Evolutionary conservation across 2,113 vertebrate species (phyloP).

Genomic region (Ivindomyrus marchei): DNA sequence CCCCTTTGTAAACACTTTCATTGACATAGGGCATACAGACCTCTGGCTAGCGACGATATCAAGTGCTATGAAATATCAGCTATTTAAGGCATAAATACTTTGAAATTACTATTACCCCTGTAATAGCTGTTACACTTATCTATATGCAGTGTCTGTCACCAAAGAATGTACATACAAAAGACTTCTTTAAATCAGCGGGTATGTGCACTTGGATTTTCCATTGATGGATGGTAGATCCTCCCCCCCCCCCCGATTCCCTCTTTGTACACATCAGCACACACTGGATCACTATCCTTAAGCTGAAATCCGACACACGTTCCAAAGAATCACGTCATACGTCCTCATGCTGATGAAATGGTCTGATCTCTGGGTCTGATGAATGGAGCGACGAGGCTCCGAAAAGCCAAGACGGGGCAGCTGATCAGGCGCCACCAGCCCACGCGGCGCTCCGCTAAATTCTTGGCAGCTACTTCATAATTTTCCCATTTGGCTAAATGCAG

Average conservation of each 20-base stretch:
- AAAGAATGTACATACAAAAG: background rate
- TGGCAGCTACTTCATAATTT: background rate
- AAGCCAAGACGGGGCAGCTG: background rate
- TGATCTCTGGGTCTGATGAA: background rate
- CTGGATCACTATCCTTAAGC: background rate
- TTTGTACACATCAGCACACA: background rate
- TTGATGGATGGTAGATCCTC: background rate
- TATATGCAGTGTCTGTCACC: background rate
- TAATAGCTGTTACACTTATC: background rate
- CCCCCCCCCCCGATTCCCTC: background rate
- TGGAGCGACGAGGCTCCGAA: background rate
- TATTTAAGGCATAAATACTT: constrained; percentile 2
- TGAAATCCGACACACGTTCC: background rate
- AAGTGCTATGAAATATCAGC: background rate
- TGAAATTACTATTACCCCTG: constrained; percentile 19
- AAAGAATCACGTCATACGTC: background rate
- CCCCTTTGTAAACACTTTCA: background rate
- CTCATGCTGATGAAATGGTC: background rate
- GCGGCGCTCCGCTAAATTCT: background rate
- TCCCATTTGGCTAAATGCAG: background rate
- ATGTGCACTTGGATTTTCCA: background rate
- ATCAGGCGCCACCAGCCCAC: background rate
- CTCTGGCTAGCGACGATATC: background rate
- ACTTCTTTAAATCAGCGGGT: background rate
- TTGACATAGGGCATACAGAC: background rate